Evolutionary conservation across 1,140 invertebrate genomes (phyloP).

Genomic region (Drosophila asahinai): DNA sequence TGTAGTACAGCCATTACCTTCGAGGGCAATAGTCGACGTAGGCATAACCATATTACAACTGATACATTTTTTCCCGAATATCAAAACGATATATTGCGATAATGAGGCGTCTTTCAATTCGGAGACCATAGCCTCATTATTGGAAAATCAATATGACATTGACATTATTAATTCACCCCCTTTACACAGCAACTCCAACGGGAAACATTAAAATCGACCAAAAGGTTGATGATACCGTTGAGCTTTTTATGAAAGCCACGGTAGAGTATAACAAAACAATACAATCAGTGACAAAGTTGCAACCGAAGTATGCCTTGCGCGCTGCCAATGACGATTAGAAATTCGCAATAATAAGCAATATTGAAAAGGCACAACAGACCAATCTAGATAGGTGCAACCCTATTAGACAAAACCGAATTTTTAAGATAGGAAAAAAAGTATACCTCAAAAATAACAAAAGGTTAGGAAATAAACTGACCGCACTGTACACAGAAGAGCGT

Average conservation of each 20-base stretch:
- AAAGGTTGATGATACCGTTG: constrained; percentile 23
- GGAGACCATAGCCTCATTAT: constrained; percentile 21
- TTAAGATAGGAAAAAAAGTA: no score
- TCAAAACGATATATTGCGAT: constrained; percentile 11
- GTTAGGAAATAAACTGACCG: no score
- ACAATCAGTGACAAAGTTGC: constrained; percentile 4
- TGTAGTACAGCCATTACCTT: constrained; percentile 25
- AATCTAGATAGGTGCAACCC: no score
- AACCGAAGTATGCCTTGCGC: no score
- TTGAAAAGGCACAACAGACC: no score
- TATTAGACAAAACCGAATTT: no score
- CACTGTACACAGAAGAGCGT: no score
- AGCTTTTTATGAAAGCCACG: constrained; percentile 5
- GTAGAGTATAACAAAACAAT: constrained; percentile 8
- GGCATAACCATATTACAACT: no score
- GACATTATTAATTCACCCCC: neutral
- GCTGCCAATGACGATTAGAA: no score
- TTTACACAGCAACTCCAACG: constrained; percentile 38
- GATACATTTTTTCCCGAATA: no score
- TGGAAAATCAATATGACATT: constrained; percentile 12
- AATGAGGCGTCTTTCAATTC: constrained; percentile 40
- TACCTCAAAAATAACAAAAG: no score
- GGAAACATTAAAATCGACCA: constrained; percentile 8
- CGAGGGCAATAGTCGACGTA: constrained; percentile 14
- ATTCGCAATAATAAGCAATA: no score